Evolutionary conservation across 1,140 invertebrate genomes (phyloP), one percentile per base, ranked within the genome.

Genomic region (Scylla paramamosain): DNA sequence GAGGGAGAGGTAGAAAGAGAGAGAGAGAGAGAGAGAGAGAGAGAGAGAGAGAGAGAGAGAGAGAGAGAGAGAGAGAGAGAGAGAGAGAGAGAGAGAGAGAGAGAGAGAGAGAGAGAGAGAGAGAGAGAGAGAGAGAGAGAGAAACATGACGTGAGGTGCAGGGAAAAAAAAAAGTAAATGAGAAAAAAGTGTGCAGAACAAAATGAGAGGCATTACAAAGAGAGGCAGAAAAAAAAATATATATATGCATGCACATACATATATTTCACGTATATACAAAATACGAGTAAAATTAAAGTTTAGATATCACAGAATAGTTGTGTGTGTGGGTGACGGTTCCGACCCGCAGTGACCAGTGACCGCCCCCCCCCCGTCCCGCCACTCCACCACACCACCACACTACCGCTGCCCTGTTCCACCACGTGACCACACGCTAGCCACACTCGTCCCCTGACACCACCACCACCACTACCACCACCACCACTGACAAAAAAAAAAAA

Each of bases 131-230:
- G 2, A 88, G 29, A 8, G 14, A 39, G 39, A 39, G 39, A 6
- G 39, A 39, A 39, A 39, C 39, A 39, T 39, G 39, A 39, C 39
- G 39, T 39, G 39, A 39, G 39, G 39, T 39, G 39, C 67, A 90
- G 16, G 39, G 88, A 31, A 46, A 25, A 16, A 16, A 25, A 4
- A 46, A 29, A 0, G 87, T 8, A 45, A 12, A 45, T n/a, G 28
- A 52, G 39, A 90, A 29, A 88, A 77, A 77, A 77, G n/a, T n/a
- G 6, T n/a, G 10, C 67, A 7, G 7, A 77, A 25, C n/a, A 77
- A 77, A 77, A 77, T 77, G 67, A 25, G 67, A 77, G 67, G 67
- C 67, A 77, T n/a, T n/a, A 77, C 67, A 77, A 77, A n/a, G 67
- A 77, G 20, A 25, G 25, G 25, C 67, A 77, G 25, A n/a, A n/a